Evolutionary conservation across 2,888 invertebrate genomes (phyloP), one percentile per base, ranked within the genome.

Genomic region (Pelosia muscerda): DNA sequence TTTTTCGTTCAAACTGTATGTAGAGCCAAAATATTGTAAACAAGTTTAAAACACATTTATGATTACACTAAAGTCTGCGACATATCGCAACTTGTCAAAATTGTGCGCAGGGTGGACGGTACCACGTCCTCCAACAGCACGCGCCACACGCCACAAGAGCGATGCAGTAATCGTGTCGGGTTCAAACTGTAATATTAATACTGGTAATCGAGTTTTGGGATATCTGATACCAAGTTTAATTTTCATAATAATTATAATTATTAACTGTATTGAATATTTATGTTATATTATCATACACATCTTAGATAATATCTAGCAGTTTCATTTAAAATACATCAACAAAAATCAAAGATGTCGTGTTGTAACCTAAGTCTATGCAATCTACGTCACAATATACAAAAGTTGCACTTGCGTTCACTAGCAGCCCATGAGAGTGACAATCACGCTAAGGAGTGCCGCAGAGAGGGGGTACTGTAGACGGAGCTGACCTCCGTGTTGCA

Each of bases 401-500:
- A 65, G 56, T 26, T 65, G 34, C 23, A 38, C n/a, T 55, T 66
- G 55, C 54, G 49, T 56, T 67, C 86, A 94, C 92, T 94, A 95
- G 92, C 95, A 95, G 65, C 96, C 95, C 89, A 95, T 95, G 6
- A 96, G 82, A 0, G 96, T 95, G 60, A 97, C 95, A 74, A 97
- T 94, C 76, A 96, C 95, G 90, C 97, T 97, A 76, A 97, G 95
- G 49, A 97, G 95, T 73, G 97, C 96, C 58, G 97, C 96, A 65
- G 96, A 96, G 54, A 97, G 93, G 0, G 97, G 97, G 86, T 97
- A 97, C 84, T 97, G 96, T 59, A 97, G 95, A 42, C 96, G 95
- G 53, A 96, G 94, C 86, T 96, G 96, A 0, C 96, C 96, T 82
- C 97, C 97, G 79, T 97, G 97, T 89, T 98, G 97, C 97, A 98